Percentiles rank a stretch among this genome's conserved stretches.
phyloP scores from a whole-genome alignment of 2,888 invertebrate species.

The Adelognathus sp. region DNA sequence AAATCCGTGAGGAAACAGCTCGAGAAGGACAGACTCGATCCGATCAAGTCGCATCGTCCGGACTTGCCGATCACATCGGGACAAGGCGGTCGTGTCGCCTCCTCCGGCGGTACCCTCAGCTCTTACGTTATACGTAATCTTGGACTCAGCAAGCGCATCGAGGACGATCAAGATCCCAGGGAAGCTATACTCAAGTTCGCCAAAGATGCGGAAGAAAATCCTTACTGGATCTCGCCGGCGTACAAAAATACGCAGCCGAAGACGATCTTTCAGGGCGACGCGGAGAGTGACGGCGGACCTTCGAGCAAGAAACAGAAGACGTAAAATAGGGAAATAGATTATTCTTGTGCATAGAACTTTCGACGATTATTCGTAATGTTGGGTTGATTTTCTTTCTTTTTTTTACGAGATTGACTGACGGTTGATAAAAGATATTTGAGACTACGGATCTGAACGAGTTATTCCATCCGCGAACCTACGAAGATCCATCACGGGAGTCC shows the following conservation, averaged over 20 bases:
- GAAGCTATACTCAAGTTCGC: constrained; percentile 97
- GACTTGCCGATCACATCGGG: constrained; percentile 95
- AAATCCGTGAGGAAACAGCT: constrained; percentile 94
- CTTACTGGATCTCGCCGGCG: constrained; percentile 97
- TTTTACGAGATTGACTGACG: too few species aligned
- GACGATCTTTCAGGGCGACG: constrained; percentile 87
- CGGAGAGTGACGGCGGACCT: constrained; percentile 82
- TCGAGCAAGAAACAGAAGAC: constrained; percentile 83
- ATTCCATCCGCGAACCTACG: too few species aligned
- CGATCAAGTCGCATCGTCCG: constrained; percentile 91
- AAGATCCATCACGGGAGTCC: too few species aligned
- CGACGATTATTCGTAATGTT: background rate
- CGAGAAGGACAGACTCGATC: constrained; percentile 95
- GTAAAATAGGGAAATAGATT: constrained; percentile 40
- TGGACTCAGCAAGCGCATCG: constrained; percentile 94
- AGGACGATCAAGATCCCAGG: constrained; percentile 95
- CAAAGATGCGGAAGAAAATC: constrained; percentile 97
- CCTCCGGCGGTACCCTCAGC: constrained; percentile 97
- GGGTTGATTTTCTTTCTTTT: background rate
- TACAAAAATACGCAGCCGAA: constrained; percentile 94
- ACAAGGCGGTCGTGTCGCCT: constrained; percentile 96
- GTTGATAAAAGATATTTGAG: too few species aligned
- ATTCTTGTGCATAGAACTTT: constrained; percentile 25
- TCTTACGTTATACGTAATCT: constrained; percentile 98
- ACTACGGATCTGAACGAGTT: too few species aligned